A percentile compares a stretch with the other conserved stretches of the same genome.
phyloP scores from a whole-genome alignment of 2,113 vertebrate genomes.

The Galemys pyrenaicus region DNA sequence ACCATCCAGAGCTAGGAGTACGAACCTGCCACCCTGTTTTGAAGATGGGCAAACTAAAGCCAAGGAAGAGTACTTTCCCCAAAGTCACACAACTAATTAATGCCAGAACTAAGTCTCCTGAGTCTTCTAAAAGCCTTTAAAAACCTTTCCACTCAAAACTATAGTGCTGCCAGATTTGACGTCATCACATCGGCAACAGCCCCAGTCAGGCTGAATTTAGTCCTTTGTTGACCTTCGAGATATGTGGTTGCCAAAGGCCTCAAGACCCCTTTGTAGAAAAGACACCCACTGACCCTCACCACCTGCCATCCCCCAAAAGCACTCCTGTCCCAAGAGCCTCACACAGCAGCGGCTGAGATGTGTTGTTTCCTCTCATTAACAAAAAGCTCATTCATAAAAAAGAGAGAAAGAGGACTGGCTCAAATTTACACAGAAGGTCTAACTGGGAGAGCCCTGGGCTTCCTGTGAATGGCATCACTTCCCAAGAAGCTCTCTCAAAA shows the following conservation, averaged over 20 bases:
- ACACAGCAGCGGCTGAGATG: slow-evolving; percentile 23
- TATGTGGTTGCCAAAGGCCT: slow-evolving; percentile 59
- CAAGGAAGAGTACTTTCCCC: slow-evolving; percentile 1
- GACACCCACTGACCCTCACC: slow-evolving; percentile 64
- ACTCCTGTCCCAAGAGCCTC: slow-evolving; percentile 65
- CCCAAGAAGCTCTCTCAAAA: slow-evolving; percentile 41
- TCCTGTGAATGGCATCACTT: slow-evolving; percentile 57
- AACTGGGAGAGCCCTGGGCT: slow-evolving; percentile 55
- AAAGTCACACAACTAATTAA: slow-evolving; percentile 58
- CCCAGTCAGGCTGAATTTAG: slow-evolving; percentile 54
- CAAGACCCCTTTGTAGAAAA: slow-evolving; percentile 62
- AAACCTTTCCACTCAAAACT: slow-evolving; percentile 42
- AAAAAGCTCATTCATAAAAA: slow-evolving; percentile 73
- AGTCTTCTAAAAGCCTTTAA: slow-evolving; percentile 53
- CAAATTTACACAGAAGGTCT: slow-evolving; percentile 71
- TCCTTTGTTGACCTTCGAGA: slow-evolving; percentile 67
- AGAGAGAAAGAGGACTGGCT: slow-evolving; percentile 38
- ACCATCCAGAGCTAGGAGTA: neutral
- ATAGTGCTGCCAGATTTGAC: slow-evolving; percentile 43
- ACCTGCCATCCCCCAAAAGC: slow-evolving; percentile 72
- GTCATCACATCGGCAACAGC: slow-evolving; percentile 45
- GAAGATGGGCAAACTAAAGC: slow-evolving; percentile 49
- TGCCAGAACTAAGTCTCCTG: slow-evolving; percentile 39
- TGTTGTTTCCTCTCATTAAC: slow-evolving; percentile 70
- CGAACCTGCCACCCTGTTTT: neutral